These are phyloP conservation scores for Petaurus breviceps DNA, from an alignment of 2,113 vertebrate genomes.

Conservation along the genomic window DNA sequence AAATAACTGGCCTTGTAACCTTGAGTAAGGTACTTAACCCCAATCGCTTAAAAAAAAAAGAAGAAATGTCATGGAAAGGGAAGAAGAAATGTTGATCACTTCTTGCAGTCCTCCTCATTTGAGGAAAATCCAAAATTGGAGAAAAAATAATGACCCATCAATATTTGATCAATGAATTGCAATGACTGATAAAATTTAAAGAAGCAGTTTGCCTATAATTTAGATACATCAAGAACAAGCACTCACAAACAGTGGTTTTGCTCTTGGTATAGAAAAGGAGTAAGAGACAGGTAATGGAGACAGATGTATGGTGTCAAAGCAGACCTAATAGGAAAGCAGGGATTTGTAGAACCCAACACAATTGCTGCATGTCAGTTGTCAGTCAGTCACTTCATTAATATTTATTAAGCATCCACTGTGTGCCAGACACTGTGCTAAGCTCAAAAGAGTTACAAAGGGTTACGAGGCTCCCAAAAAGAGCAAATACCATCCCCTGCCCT, in stretches of 20 bases:
- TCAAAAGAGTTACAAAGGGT: background rate
- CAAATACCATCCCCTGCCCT: background rate
- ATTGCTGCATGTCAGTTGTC: background rate
- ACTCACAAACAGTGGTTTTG: conserved; percentile 9
- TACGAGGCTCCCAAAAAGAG: background rate
- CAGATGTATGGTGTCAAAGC: conserved; percentile 37
- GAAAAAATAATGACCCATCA: conserved; percentile 13
- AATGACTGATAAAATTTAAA: conserved; percentile 45
- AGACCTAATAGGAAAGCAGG: conserved; percentile 13
- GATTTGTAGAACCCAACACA: conserved; percentile 17
- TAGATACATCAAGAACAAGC: background rate
- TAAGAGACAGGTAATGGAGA: conserved; percentile 24
- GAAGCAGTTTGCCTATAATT: background rate
- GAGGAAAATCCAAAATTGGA: conserved; percentile 46
- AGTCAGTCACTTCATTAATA: background rate
- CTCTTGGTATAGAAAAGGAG: background rate
- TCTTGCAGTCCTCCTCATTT: conserved; percentile 35
- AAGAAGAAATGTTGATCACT: background rate
- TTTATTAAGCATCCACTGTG: background rate
- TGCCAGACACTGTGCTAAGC: background rate
- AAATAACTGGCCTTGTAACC: too few relatives aligned
- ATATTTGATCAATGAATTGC: conserved; percentile 33
- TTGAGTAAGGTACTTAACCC: too few relatives aligned
- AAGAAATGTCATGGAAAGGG: background rate
- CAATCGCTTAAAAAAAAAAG: too few relatives aligned